Evolutionary conservation across 2,797 vertebrate species (phyloP), one percentile per base, ranked within the genome.

Genomic region (Echiichthys vipera): DNA sequence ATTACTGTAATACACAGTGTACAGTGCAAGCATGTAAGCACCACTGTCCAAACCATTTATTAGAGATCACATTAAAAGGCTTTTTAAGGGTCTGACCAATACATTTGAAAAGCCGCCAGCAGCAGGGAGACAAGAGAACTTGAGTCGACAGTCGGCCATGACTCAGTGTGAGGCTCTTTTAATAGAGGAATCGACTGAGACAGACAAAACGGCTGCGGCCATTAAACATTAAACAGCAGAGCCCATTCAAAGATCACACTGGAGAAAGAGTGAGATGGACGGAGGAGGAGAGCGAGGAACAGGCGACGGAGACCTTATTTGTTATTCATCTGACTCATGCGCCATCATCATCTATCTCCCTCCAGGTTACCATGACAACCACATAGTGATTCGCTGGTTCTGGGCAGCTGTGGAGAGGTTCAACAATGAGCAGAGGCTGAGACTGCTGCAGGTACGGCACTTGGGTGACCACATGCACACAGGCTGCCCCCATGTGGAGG

Each of bases 321-420:
- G 73, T 84, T 79, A 77, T 84, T 83, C 81, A 58, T 85, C 85
- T 88, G 83, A 85, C 79, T 89, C 87, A 81, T 79, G 73, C 85
- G 45, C 63, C 80, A 69, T 78, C 79, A 57, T 83, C 81, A 24
- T 84, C 78, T 62, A 34, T 72, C 59, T 62, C 55, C 75, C 73
- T 27, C 37, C 89, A 99, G 98, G 98, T 73, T 99, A 99, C 91
- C 98, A 99, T 87, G 98, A 99, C 95, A 98, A 96, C 95, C 98
- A 99, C 90, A 97, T 99, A 59, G 98, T 99, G 78, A 97, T 99
- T 80, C 95, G 98, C 77, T 99, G 98, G 98, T 99, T 99, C 93
- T 99, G 98, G 98, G 97, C 97, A 11, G 97, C 98, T 24, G 98
- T 99, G 81, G 98, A 99, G 88, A 95, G 97, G 82, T 99, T 99